These are phyloP conservation scores for Meiosimyza platycephala DNA, from an alignment of 2,888 invertebrate species.

Conservation along the genomic window DNA sequence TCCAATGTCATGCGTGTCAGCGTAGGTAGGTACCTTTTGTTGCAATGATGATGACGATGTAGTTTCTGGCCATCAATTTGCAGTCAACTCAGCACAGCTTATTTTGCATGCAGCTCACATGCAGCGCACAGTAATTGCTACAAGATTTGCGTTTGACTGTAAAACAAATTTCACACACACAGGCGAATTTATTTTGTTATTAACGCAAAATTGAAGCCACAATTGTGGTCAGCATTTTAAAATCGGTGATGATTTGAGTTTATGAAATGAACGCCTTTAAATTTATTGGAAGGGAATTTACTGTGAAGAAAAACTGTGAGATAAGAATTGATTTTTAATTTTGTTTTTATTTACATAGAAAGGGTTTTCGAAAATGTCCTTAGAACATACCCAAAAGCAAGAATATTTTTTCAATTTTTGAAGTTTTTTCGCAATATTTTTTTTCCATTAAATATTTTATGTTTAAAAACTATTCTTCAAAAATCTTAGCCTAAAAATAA, in stretches of 20 bases:
- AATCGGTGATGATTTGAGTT: background rate
- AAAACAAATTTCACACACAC: constrained; percentile 30
- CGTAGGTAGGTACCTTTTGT: constrained; percentile 4
- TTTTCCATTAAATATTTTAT: too few species aligned
- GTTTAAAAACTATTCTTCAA: too few species aligned
- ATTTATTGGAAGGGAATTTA: too few species aligned
- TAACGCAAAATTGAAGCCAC: constrained; percentile 28
- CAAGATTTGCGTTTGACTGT: constrained; percentile 50
- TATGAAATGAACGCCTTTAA: too few species aligned
- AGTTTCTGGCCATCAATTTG: background rate
- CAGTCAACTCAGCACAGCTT: constrained; percentile 7
- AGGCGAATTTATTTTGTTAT: constrained; percentile 8
- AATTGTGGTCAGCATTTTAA: constrained; percentile 30
- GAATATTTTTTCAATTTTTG: too few species aligned
- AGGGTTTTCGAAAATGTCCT: too few species aligned
- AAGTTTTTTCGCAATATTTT: too few species aligned
- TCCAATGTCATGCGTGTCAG: constrained; percentile 31
- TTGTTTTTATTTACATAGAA: too few species aligned
- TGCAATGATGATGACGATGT: background rate
- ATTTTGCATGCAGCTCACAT: constrained; percentile 43
- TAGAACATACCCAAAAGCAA: too few species aligned
- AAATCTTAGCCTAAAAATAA: too few species aligned
- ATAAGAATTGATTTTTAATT: too few species aligned
- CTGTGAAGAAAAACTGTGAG: too few species aligned
- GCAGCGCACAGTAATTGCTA: constrained; percentile 53